These are phyloP conservation scores for Drosophila demipolita DNA, from an alignment of 2,888 invertebrate genomes.

Conservation along the genomic window DNA sequence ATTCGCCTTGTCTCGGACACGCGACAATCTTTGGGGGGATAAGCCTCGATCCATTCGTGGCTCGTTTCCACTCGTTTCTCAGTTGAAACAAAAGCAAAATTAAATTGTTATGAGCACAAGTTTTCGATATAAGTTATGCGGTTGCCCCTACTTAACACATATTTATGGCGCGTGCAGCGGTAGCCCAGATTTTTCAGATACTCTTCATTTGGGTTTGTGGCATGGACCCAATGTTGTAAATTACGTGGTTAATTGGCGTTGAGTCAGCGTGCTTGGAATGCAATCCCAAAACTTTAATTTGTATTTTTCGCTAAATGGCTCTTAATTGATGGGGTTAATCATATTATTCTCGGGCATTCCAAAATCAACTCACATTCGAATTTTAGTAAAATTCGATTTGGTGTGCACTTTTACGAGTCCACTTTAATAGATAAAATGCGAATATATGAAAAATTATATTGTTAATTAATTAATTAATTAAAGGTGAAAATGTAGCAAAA, in stretches of 20 bases:
- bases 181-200: conserved; percentile 74
- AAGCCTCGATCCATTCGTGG: conserved; percentile 31
- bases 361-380: conserved; percentile 14
- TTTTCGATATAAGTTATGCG: conserved; percentile 74
- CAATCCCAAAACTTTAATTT: conserved; percentile 9
- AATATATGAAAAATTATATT: too few species aligned
- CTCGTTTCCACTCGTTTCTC: conserved; percentile 1
- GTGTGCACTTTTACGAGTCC: conserved; percentile 20
- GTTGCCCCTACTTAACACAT: conserved; percentile 75
- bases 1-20: conserved; percentile 72
- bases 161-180: conserved; percentile 80
- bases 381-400: conserved; percentile 25
- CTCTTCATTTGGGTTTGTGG: conserved; percentile 34
- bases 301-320: conserved; percentile 25
- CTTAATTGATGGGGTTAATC: conserved; percentile 34
- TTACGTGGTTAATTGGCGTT: conserved; percentile 54
- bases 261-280: conserved; percentile 61
- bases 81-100: conserved; percentile 77
- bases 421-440: too few species aligned
- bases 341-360: conserved; percentile 8
- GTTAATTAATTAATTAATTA: too few species aligned
- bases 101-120: conserved; percentile 80
- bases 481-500: not conserved
- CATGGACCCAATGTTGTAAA: conserved; percentile 52
- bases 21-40: conserved; percentile 71